These are phyloP conservation scores for Hermodice carunculata DNA, from an alignment of 2,888 invertebrate species.

Conservation along the genomic window DNA sequence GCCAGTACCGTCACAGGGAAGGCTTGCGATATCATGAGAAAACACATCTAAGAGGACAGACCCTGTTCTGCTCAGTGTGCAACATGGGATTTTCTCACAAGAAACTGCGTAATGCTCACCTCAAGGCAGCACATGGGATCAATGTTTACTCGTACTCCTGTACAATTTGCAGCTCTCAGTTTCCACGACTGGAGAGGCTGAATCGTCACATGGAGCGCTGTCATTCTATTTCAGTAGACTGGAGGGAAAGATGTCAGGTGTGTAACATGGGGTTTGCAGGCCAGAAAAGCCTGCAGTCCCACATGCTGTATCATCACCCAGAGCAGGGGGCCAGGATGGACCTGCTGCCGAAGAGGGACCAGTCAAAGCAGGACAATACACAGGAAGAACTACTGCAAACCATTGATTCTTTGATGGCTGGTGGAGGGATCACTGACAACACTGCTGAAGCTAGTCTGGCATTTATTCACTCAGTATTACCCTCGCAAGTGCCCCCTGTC, in stretches of 20 bases:
- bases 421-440: too few species aligned
- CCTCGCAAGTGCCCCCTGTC: too few species aligned
- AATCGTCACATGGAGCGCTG: slow-evolving; percentile 34
- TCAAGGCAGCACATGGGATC: slow-evolving; percentile 21
- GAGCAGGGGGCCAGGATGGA: too few species aligned
- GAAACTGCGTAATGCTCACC: slow-evolving; percentile 24
- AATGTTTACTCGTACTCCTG: slow-evolving; percentile 30
- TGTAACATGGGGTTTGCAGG: slow-evolving; percentile 39
- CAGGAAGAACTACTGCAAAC: too few species aligned
- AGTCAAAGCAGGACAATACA: too few species aligned
- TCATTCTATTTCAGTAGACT: slow-evolving; percentile 19
- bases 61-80: slow-evolving; percentile 27
- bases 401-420: too few species aligned
- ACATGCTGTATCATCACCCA: too few species aligned
- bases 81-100: slow-evolving; percentile 21
- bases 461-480: too few species aligned
- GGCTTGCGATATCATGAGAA: slow-evolving; percentile 37
- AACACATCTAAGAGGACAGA: slow-evolving; percentile 24
- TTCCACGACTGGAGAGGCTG: slow-evolving; percentile 33
- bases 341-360: too few species aligned
- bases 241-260: slow-evolving; percentile 22
- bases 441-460: too few species aligned
- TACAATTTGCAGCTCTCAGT: slow-evolving; percentile 16
- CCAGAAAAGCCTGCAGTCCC: slow-evolving; percentile 28
- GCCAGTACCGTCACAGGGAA: slow-evolving; percentile 31